A percentile compares a stretch with the other conserved stretches of the same genome.
Conservation (phyloP, 2,113 vertebrate species). For the Cariama cristata region DNA sequence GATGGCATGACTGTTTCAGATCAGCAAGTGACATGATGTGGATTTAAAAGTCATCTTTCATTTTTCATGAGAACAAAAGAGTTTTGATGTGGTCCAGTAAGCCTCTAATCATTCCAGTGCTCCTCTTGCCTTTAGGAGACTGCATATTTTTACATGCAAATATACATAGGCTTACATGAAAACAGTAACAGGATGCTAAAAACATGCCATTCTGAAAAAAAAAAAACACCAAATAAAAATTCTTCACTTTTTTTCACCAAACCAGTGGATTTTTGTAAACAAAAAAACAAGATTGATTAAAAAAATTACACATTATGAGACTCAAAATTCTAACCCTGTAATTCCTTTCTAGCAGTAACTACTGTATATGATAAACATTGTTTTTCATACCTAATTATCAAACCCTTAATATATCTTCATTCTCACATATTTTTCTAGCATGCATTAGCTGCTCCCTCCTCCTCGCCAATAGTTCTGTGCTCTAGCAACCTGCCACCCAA, state of each 20-base stretch:
- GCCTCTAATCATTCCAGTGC: not conserved
- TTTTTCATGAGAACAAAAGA: not conserved
- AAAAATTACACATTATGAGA: not conserved
- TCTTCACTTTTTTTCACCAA: not conserved
- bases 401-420: not conserved
- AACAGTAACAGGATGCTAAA: not conserved
- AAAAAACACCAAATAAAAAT: not conserved
- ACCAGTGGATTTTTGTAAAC: not conserved
- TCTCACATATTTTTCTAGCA: not conserved
- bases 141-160: not conserved
- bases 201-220: not conserved
- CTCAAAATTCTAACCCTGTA: not conserved
- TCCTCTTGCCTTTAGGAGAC: not conserved
- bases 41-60: not conserved
- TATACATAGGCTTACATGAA: not conserved
- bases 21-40: not conserved
- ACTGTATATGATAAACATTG: not conserved
- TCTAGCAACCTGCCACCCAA: not conserved
- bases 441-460: no score
- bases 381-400: not conserved
- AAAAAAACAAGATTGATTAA: not conserved
- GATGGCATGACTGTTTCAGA: not conserved
- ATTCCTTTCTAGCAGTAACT: not conserved
- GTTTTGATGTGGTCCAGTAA: not conserved
- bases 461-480: not conserved